Base-by-base conservation (phyloP, 2,797 vertebrate genomes). In the Odontamblyopus rebecca region DNA sequence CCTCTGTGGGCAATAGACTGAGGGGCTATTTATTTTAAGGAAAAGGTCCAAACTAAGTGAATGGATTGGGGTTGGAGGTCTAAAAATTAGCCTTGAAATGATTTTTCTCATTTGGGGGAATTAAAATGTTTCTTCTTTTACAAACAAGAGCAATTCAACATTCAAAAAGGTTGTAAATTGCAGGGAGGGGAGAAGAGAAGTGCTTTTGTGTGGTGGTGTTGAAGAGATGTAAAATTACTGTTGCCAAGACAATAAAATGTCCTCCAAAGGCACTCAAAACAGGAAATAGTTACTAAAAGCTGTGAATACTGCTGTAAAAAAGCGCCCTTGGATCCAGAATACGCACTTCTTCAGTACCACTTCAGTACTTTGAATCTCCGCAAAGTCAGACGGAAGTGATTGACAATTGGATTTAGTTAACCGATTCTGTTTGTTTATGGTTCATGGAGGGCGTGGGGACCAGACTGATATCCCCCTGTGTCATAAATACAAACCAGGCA, bases 11-110 rank as follows among this genome's bases (percentile, higher is more conserved):
- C 53, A n/a, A 38, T 26, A 38, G 12, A 57, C 67, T 32, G 18
- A 67, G 27, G 30, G 66, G n/a, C 18, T 54, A 32, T 67, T 67
- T n/a, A 54, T 54, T 56, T 32, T 54, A 18, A 67, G 27, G 48
- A n/a, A 67, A 30, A 51, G 44, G n/a, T 35, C 30, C 23, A 30
- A 26, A 26, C n/a, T 41, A 41, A 63, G 61, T 63, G 11, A 63
- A 23, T 23, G 23, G 23, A 23, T 23, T 23, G 23, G 23, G 23
- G 23, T 23, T 23, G 23, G 23, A 29, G 2, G 15, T 9, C 2
- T 66, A 48, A 30, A 38, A 18, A 63, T 27, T 5, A 16, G n/a
- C 38, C n/a, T 41, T 44, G 63, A 18, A 50, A 50, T 48, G 26
- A 27, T 23, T 64, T 62, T 32, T 32, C 30, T 41, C 18, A 59